Evolutionary conservation across 2,888 invertebrate genomes (phyloP).

Genomic region (Camponotus fellah): DNA sequence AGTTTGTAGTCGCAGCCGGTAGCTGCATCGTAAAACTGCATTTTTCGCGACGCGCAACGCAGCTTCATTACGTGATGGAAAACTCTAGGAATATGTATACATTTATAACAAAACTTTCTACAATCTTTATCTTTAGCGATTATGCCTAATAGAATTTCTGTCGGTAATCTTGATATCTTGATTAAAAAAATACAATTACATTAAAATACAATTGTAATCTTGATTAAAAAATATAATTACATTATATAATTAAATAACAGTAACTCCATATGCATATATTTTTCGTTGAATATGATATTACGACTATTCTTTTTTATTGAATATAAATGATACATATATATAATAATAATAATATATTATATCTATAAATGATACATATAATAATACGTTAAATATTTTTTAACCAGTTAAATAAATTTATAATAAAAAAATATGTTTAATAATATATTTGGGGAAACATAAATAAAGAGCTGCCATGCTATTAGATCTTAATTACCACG

Average conservation of each 20-base stretch:
- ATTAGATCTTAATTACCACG: constrained; percentile 21
- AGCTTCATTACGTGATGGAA: constrained; percentile 36
- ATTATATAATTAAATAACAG: background rate
- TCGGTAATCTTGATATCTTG: background rate
- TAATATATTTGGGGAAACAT: background rate
- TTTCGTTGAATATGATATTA: background rate
- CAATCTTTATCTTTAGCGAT: background rate
- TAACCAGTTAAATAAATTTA: background rate
- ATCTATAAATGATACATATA: no score
- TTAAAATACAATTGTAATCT: no score
- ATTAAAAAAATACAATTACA: no score
- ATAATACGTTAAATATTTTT: background rate
- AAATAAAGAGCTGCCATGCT: background rate
- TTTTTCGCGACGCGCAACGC: constrained; percentile 14
- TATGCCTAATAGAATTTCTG: background rate
- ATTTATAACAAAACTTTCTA: constrained; percentile 7
- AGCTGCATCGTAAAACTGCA: constrained; percentile 55
- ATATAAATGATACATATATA: background rate
- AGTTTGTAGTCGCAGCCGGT: constrained; percentile 40
- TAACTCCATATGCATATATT: background rate
- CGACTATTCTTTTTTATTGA: background rate
- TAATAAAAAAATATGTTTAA: background rate
- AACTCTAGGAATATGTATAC: constrained; percentile 20
- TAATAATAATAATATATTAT: no score
- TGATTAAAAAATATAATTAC: no score